Conservation (phyloP, 2,113 vertebrate genomes). For the Cariama cristata region DNA sequence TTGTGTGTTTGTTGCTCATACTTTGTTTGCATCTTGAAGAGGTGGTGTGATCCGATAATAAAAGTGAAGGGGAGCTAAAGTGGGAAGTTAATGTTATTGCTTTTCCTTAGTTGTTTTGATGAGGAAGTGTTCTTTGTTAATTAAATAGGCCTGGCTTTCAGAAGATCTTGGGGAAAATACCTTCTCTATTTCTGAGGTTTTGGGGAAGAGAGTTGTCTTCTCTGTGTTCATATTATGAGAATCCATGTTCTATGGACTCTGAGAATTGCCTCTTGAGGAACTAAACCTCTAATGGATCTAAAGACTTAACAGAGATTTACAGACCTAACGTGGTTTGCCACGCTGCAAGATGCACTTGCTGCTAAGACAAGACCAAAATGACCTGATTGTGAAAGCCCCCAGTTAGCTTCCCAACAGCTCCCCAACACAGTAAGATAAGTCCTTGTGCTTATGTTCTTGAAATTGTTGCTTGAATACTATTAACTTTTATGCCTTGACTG, state of each 20-base stretch:
- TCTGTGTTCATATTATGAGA: neutral
- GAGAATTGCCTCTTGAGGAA: neutral
- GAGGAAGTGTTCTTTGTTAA: neutral
- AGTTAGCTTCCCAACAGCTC: neutral
- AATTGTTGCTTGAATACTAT: neutral
- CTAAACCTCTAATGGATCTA: neutral
- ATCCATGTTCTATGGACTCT: neutral
- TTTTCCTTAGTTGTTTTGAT: neutral
- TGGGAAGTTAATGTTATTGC: neutral
- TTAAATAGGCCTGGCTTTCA: neutral
- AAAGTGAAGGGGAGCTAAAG: neutral
- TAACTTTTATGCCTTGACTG: neutral
- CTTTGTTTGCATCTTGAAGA: neutral
- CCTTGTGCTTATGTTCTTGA: neutral
- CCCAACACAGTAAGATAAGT: neutral
- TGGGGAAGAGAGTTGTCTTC: neutral
- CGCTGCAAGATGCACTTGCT: neutral
- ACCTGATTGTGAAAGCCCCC: neutral
- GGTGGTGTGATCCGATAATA: neutral
- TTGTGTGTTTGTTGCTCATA: neutral
- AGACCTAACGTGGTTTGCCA: neutral
- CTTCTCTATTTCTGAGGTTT: neutral
- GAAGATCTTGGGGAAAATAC: no score
- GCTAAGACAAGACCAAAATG: neutral
- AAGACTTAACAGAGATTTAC: neutral